Conservation (phyloP, 2,888 invertebrate genomes). For the Apoda limacodes region DNA sequence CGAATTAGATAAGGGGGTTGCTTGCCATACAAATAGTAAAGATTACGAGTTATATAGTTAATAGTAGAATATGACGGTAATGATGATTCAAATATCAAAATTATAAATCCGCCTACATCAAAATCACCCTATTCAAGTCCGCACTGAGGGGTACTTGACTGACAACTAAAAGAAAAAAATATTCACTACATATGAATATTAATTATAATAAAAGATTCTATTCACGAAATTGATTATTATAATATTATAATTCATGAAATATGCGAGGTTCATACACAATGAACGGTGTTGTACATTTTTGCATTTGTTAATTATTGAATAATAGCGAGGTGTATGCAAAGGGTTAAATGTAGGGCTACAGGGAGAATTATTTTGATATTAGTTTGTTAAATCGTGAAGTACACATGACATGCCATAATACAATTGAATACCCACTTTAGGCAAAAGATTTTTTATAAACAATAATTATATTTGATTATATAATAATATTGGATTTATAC, state of each 20-base stretch:
- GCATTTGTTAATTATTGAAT: slow-evolving; percentile 30
- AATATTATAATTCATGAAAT: slow-evolving; percentile 30
- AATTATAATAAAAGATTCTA: slow-evolving; percentile 48
- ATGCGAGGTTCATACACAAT: slow-evolving; percentile 28
- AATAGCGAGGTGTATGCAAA: slow-evolving; percentile 14
- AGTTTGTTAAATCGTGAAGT: too few species aligned
- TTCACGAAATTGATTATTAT: slow-evolving; percentile 25
- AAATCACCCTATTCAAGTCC: slow-evolving; percentile 2
- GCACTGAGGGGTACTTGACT: slow-evolving; percentile 37
- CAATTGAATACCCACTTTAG: too few species aligned
- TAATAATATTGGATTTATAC: too few species aligned
- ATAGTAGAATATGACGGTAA: too few species aligned
- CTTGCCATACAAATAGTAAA: too few species aligned
- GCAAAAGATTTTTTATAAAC: too few species aligned
- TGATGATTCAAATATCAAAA: too few species aligned
- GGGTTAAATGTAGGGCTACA: slow-evolving; percentile 18
- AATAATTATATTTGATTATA: too few species aligned
- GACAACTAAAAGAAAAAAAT: slow-evolving; percentile 56
- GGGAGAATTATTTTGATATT: slow-evolving; percentile 14
- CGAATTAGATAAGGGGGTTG: too few species aligned
- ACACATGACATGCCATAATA: too few species aligned
- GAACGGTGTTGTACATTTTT: slow-evolving; percentile 13
- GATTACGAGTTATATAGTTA: too few species aligned
- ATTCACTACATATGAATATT: slow-evolving; percentile 55
- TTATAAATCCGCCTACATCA: background rate